These are phyloP conservation scores for Pimephales promelas DNA, from an alignment of 2,113 vertebrate genomes.

Conservation along the genomic window DNA sequence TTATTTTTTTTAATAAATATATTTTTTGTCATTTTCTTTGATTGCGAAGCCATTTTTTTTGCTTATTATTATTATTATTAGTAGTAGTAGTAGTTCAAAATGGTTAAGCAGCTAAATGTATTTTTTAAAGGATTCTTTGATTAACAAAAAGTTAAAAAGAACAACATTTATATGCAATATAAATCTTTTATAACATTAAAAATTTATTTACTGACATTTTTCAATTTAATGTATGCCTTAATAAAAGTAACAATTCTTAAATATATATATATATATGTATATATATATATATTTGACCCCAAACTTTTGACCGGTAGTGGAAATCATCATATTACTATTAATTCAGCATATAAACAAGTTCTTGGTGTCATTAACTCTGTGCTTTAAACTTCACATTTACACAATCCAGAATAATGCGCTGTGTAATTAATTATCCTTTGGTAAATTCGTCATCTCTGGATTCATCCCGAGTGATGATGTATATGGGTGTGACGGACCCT, in stretches of 20 bases:
- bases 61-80: not conserved
- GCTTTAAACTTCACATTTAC: not conserved
- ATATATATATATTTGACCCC: no score
- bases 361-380: no score
- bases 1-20: not conserved
- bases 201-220: not conserved
- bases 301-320: not conserved
- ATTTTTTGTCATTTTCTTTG: no score
- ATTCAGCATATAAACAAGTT: not conserved
- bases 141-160: not conserved
- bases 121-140: not conserved
- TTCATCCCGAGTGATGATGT: not conserved
- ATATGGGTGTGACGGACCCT: not conserved
- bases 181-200: not conserved
- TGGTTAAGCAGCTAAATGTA: not conserved
- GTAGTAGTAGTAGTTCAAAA: not conserved
- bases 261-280: no score
- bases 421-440: not conserved
- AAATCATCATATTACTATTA: not conserved
- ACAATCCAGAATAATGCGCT: not conserved
- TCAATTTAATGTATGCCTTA: not conserved
- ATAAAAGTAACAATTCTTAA: not conserved
- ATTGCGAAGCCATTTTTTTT: not conserved
- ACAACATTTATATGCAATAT: not conserved
- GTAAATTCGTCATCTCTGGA: not conserved